phyloP scores from a whole-genome alignment of 2,888 invertebrate genomes.

The Calameuta pallipes region DNA sequence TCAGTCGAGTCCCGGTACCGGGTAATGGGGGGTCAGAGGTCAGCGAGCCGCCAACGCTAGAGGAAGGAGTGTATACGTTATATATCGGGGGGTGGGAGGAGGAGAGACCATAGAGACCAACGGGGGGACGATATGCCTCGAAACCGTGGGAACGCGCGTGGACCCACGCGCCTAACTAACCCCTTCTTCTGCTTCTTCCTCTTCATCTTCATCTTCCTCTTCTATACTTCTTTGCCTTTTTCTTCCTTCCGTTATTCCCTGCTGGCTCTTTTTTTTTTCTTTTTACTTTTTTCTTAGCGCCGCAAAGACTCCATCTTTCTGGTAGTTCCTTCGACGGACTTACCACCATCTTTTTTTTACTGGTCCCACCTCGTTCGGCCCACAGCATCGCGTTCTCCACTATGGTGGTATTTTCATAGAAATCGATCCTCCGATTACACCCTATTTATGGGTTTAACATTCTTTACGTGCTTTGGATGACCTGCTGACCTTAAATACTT shows the following conservation, averaged over 20 bases:
- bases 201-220: conserved; percentile 18
- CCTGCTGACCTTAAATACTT: neutral
- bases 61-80: conserved; percentile 48
- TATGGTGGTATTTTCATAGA: conserved; percentile 9
- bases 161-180: conserved; percentile 64
- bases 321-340: neutral
- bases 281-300: neutral
- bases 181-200: conserved; percentile 40
- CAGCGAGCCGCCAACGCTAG: conserved; percentile 63
- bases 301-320: neutral
- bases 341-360: conserved; percentile 15
- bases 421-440: neutral
- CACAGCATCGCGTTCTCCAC: conserved; percentile 33
- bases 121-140: conserved; percentile 60
- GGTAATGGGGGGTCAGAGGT: conserved; percentile 65
- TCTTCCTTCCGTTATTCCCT: conserved; percentile 12
- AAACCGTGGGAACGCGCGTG: conserved; percentile 65
- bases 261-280: neutral
- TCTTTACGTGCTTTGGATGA: neutral
- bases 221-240: conserved; percentile 20
- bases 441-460: conserved; percentile 1
- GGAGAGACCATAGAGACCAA: conserved; percentile 17
- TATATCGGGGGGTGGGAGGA: conserved; percentile 30
- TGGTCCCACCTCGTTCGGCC: conserved; percentile 9
- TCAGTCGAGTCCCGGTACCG: conserved; percentile 60